Evolutionary conservation across 1,140 invertebrate genomes (phyloP), one percentile per base, ranked within the genome.

Genomic region (Schlechtendalia chinensis): DNA sequence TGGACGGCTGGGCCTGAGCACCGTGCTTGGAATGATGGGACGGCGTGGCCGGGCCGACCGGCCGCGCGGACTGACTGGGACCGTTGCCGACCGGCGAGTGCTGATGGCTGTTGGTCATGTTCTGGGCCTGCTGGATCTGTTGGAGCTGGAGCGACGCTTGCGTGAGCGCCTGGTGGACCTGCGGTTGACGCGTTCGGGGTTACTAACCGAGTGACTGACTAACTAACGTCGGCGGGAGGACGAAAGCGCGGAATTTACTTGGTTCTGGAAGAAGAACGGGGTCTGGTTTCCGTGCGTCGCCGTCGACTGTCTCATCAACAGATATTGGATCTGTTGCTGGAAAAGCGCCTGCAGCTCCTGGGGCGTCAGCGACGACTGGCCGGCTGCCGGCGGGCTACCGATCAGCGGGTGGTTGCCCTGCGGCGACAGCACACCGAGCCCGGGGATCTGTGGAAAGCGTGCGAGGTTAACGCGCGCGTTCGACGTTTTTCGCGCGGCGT

Each of bases 181-280:
- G 47, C 32, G 32, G 32, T n/a, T n/a, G n/a, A n/a, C n/a, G n/a
- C n/a, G n/a, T n/a, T n/a, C n/a, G n/a, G n/a, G n/a, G n/a, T n/a
- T n/a, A n/a, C n/a, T n/a, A n/a, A n/a, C n/a, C n/a, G n/a, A n/a
- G n/a, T n/a, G n/a, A n/a, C n/a, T n/a, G n/a, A n/a, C n/a, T n/a
- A n/a, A n/a, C n/a, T n/a, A n/a, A n/a, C n/a, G n/a, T n/a, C 32
- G 32, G 32, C 32, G 32, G 32, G 32, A 39, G 8, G 8, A 39
- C 32, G 32, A 8, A 8, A 3, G 32, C 32, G 32, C 32, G 32
- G 3, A n/a, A 27, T 83, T 85, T 85, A 93, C 92, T 90, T 93
- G 93, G 88, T 93, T 94, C 84, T 93, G 93, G 22, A 94, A 86
- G 84, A 94, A 91, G 82, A 93, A 91, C 85, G 93, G 92, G 24